Evolutionary conservation across 2,113 vertebrate species (phyloP).

Genomic region (Dryoscopus gambensis): DNA sequence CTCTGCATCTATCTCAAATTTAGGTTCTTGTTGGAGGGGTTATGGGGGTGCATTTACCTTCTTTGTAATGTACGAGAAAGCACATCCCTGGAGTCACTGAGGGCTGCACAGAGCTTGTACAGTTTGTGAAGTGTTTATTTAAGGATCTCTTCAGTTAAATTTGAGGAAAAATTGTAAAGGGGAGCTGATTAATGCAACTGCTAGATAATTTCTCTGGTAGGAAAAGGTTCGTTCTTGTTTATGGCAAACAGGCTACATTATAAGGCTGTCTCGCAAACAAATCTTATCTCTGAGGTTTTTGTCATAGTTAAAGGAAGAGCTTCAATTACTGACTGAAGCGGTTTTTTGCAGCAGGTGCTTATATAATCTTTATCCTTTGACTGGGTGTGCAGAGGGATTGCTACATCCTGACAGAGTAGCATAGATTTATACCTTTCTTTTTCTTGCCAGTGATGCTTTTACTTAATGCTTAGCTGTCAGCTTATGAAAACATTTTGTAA

Average conservation of each 20-base stretch:
- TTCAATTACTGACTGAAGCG: neutral
- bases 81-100: neutral
- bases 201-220: neutral
- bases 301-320: neutral
- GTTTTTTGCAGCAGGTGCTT: neutral
- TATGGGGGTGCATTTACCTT: neutral
- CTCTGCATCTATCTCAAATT: neutral
- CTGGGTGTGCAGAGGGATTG: neutral
- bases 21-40: neutral
- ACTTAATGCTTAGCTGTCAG: neutral
- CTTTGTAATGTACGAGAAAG: accelerated
- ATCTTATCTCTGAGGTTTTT: neutral
- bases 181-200: neutral
- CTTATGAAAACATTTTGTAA: neutral
- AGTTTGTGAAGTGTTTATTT: neutral
- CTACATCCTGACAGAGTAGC: neutral
- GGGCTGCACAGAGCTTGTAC: neutral
- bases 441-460: neutral
- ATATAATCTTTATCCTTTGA: neutral
- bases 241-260: neutral
- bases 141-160: neutral
- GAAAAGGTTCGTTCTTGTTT: neutral
- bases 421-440: neutral
- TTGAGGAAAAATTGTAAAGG: neutral
- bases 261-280: neutral